Conservation (phyloP, 2,797 vertebrate species). For the Phalanger gymnotis region DNA sequence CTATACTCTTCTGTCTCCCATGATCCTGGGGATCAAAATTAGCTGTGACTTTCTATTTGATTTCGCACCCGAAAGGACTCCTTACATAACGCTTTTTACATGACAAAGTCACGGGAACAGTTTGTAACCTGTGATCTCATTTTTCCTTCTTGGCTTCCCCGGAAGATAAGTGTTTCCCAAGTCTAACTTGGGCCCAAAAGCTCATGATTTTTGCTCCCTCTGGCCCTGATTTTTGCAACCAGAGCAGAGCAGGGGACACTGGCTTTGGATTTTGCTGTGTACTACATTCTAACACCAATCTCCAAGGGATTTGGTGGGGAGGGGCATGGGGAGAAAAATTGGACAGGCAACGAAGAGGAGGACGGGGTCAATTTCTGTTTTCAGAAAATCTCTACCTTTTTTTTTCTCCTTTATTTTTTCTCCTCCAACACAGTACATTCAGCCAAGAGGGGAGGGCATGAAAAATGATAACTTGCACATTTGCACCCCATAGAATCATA, state of each 20-base stretch:
- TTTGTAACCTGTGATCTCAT: slow-evolving; percentile 9
- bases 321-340: background rate
- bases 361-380: background rate
- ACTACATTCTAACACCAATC: background rate
- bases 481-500: background rate
- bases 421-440: background rate
- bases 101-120: slow-evolving; percentile 16
- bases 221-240: background rate
- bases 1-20: background rate
- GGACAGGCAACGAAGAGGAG: background rate
- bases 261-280: background rate
- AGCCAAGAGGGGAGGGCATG: background rate
- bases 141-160: background rate
- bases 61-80: slow-evolving; percentile 4
- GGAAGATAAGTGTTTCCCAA: background rate
- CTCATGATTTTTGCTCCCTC: background rate
- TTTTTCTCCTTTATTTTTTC: background rate
- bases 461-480: background rate
- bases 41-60: background rate
- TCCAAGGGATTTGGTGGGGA: background rate
- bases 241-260: background rate
- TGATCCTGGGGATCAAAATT: background rate
- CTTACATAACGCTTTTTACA: slow-evolving; percentile 4
- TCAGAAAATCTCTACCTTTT: background rate
- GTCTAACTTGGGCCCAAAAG: background rate